Percentiles rank a stretch among this genome's conserved stretches.
These are phyloP conservation scores for Caenorhabditis sp. DNA, from an alignment of 2,888 invertebrate species.

Conservation along the genomic window DNA sequence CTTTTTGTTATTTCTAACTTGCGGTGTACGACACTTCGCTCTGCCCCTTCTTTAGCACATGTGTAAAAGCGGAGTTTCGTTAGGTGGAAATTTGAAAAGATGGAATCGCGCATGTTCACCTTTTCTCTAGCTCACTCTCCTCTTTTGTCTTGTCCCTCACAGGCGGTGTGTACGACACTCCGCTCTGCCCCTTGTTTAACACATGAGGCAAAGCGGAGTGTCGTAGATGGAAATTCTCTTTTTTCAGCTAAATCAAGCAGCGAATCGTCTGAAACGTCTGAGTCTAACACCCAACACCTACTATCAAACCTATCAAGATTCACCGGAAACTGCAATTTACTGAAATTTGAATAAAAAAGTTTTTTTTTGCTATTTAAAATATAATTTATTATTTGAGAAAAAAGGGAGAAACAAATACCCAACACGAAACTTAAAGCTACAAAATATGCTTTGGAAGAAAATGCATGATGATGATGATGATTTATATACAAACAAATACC, in stretches of 20 bases:
- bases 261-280: slow-evolving; percentile 35
- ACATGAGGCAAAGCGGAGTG: too few species aligned
- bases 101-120: too few species aligned
- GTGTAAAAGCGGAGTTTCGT: too few species aligned
- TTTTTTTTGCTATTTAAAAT: not conserved
- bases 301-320: slow-evolving; percentile 20
- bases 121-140: too few species aligned
- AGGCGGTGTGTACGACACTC: too few species aligned
- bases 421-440: not conserved
- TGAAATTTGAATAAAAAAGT: not conserved
- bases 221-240: not conserved
- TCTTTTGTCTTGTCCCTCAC: too few species aligned
- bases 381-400: too few species aligned
- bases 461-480: slow-evolving; percentile 1
- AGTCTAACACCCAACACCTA: not conserved
- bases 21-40: too few species aligned
- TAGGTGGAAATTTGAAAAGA: too few species aligned
- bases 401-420: slow-evolving; percentile 9
- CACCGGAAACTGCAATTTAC: slow-evolving; percentile 41
- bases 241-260: slow-evolving; percentile 39
- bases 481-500: not conserved
- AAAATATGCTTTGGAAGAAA: not conserved
- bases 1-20: too few species aligned
- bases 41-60: too few species aligned
- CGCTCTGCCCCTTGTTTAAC: too few species aligned